Evolutionary conservation across 2,797 vertebrate genomes (phyloP), one percentile per base, ranked within the genome.

Genomic region (Parauchenoglanis punctatus): DNA sequence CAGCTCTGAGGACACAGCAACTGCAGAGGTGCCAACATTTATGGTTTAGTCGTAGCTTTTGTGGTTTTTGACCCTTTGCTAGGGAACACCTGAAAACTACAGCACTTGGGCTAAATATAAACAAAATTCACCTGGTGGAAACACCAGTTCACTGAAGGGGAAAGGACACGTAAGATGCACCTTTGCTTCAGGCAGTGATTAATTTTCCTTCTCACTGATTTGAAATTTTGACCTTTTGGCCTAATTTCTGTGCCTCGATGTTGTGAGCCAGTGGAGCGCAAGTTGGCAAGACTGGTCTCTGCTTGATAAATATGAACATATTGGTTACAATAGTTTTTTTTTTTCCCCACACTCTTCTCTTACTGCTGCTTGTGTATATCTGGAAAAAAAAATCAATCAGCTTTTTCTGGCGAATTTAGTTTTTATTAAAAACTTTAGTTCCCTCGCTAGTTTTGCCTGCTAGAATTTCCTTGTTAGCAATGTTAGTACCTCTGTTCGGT

Each of bases 1-100:
- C 89, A 81, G 86, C 87, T 73, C 88, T 68, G 61, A 20, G 83
- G 67, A 68, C 52, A 83, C 35, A 54, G 3, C 44, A 54, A 52
- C 1, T 83, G 44, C 80, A 28, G 59, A 46, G 40, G 80, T 81
- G 81, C 46, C n/a, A 67, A 67, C 10, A 67, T 23, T 52, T 82
- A 52, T 63, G 5, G 18, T 31, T 65, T 18, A n/a, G 12, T 7
- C 11, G 2, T 59, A 59, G 31, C 20, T 40, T 11, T 58, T 18
- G 17, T n/a, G 1, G 11, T 7, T 78, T 76, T 76, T 54, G 5
- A 28, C 15, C 13, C n/a, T 4, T 77, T 4, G 3, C 70, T 73
- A 20, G 20, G 20, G 20, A 40, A 73, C 40, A 12, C 18, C 40
- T 73, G 70, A 25, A 46, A 73, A 46, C 40, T 23, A 4, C 40